Conservation (phyloP, 2,113 vertebrate genomes). For the Catharus minimus region DNA sequence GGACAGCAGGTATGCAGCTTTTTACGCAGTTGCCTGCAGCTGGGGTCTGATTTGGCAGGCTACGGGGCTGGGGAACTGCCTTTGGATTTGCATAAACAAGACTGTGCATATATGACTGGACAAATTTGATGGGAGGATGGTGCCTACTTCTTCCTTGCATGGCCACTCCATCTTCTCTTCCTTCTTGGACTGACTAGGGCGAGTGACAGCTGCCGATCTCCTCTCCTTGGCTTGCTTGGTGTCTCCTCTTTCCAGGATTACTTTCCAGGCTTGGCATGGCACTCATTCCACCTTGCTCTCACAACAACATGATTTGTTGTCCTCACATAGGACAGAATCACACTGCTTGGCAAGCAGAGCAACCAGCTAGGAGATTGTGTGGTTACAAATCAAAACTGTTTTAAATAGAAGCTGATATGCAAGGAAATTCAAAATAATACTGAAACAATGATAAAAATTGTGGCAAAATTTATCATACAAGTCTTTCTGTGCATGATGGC, state of each 20-base stretch:
- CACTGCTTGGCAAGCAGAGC: not conserved
- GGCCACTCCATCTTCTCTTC: conserved; percentile 7
- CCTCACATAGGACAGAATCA: not conserved
- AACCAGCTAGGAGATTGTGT: not conserved
- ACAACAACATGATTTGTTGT: not conserved
- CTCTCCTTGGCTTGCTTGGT: conserved; percentile 23
- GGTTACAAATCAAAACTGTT: not conserved
- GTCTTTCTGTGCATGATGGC: not conserved
- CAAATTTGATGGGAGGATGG: not conserved
- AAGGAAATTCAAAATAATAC: not conserved
- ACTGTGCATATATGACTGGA: conserved; percentile 1
- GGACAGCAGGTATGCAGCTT: conserved; percentile 63
- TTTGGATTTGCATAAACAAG: conserved; percentile 12
- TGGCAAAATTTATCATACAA: not conserved
- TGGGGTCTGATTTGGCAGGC: conserved; percentile 31
- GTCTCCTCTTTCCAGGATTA: conserved; percentile 14
- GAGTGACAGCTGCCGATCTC: not conserved
- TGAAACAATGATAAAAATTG: not conserved
- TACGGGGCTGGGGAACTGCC: not conserved
- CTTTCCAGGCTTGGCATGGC: conserved; percentile 32
- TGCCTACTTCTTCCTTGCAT: conserved; percentile 45
- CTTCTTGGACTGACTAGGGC: not conserved
- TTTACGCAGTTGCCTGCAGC: conserved; percentile 19
- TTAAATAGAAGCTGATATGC: not conserved
- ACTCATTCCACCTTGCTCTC: not conserved